Evolutionary conservation across 2,797 vertebrate genomes (phyloP), one percentile per base, ranked within the genome.

Genomic region (Ctenochaetus hawaiiensis): DNA sequence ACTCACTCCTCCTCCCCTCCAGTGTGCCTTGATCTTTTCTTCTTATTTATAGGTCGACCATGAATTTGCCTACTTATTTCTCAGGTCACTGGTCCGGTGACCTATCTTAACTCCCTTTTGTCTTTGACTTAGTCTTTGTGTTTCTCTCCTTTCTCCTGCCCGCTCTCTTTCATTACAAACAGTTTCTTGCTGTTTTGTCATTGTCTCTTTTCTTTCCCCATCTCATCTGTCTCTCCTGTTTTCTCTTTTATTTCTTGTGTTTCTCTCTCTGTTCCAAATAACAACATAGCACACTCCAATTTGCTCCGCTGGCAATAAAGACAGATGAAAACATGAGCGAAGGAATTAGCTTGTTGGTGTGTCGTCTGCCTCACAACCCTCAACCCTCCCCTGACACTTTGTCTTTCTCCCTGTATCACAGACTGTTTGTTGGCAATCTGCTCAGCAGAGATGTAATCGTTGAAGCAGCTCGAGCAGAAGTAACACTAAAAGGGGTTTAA

Each of bases 401-500:
- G 52, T 39, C 61, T 57, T 41, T 74, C 54, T 60, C 63, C 54
- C 4, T 1, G 47, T 80, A 86, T 85, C 81, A 78, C 82, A 82
- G 61, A 75, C 74, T 54, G 82, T 81, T 87, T 84, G 83, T 86
- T 87, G 82, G 77, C 84, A 84, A 84, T 87, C 78, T 88, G 76
- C 75, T 91, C 73, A 72, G 63, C 48, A 52, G 84, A 87, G 81
- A 89, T 83, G 78, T 75, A 82, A 88, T 85, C 87, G 81, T 85
- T 87, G 67, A 72, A 85, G 81, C 79, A 79, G 59, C 86, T 83
- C 37, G 49, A 87, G 86, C 78, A 87, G 82, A 90, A 87, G 86
- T 83, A 89, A 90, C 85, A 71, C 89, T 91, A 90, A 93, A 92
- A 93, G 84, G 85, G 81, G 89, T 91, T 91, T 86, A 90, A 90